phyloP scores from a whole-genome alignment of 2,113 vertebrate genomes.

The Brachyistius frenatus region DNA sequence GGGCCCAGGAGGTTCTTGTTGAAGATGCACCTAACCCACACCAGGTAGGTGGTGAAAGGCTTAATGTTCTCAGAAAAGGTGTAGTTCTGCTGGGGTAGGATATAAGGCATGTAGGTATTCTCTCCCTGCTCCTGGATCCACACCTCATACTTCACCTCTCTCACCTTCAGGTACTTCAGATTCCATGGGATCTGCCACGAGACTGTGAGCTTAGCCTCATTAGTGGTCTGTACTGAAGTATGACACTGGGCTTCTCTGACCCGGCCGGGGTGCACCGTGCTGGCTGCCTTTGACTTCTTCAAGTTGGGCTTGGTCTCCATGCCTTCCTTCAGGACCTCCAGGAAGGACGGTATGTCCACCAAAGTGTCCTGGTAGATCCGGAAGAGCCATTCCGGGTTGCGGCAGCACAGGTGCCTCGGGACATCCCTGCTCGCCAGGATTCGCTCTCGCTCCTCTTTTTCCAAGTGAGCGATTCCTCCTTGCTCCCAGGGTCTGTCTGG shows the following conservation, averaged over 20 bases:
- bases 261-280: constrained; percentile 91
- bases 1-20: constrained; percentile 95
- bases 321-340: constrained; percentile 86
- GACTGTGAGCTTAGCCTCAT: constrained; percentile 91
- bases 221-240: constrained; percentile 89
- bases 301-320: constrained; percentile 86
- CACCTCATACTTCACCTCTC: constrained; percentile 96
- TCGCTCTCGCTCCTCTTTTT: constrained; percentile 90
- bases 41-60: constrained; percentile 96
- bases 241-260: constrained; percentile 94
- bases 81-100: constrained; percentile 96
- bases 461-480: constrained; percentile 93
- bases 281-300: constrained; percentile 85
- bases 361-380: constrained; percentile 98
- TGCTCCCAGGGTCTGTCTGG: constrained; percentile 95
- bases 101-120: constrained; percentile 98
- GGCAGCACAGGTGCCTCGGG: constrained; percentile 93
- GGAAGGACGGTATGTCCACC: constrained; percentile 91
- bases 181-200: constrained; percentile 99
- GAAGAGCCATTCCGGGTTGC: constrained; percentile 98
- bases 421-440: constrained; percentile 93
- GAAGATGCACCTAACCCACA: constrained; percentile 99
- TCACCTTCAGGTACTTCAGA: constrained; percentile 94
- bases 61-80: constrained; percentile 99
- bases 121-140: constrained; percentile 99